Base-by-base conservation (phyloP, 1,140 invertebrate species). In the Wiebesia pumilae region DNA sequence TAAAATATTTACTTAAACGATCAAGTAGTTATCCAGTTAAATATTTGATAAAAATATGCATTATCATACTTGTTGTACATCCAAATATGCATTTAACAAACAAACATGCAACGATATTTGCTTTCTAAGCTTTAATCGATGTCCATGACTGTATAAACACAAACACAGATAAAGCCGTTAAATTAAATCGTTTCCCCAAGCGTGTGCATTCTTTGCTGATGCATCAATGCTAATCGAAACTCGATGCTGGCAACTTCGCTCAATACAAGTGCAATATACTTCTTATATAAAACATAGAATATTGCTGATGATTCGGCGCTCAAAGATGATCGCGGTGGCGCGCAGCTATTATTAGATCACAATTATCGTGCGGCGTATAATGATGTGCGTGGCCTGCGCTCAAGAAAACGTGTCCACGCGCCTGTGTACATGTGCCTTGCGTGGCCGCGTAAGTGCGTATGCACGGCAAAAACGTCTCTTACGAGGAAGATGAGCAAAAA, bases 221-320 rank as follows among this genome's bases (percentile, higher is more conserved):
- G 73, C 40, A 77, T 77, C 73, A 77, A 77, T 77, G 73, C 43
- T 81, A 81, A 81, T 81, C 79, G 62, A 67, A 81, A 62, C 38
- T 65, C 38, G 79, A 67, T 43, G 12, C 16, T 24, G 0, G 10
- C 54, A n/a, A 54, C 65, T 80, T 30, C 40, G 73, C 7, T 27
- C 24, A 40, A 3, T 43, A 30, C 73, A 51, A 14, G 3, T 3
- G 51, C 73, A 30, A 27, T 12, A 43, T 51, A 16, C 73, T 21
- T 9, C 80, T 69, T 69, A 81, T 19, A 30, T 81, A 81, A 69
- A 67, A 69, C 43, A 77, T 30, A 77, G n/a, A 77, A 30, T 77
- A 77, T 77, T 77, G 30, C 43, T 51, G 27, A 79, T 54, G 67
- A 82, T 71, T 82, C n/a, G 67, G 43, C 38, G 81, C 62, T 4